Evolutionary conservation across 2,797 vertebrate genomes (phyloP).

Genomic region (Trichosurus vulpecula): DNA sequence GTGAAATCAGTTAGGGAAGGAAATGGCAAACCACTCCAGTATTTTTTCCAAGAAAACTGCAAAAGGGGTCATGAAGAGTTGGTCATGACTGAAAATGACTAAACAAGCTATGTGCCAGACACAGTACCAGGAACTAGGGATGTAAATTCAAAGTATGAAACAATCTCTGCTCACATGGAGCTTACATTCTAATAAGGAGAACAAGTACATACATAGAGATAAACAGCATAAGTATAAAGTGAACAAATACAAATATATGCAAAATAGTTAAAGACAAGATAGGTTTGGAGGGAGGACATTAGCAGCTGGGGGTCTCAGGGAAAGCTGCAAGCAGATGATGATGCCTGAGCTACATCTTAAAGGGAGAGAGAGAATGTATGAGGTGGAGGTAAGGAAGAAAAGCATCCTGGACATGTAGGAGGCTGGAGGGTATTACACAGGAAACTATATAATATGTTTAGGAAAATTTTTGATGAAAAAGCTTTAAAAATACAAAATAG

Average conservation of each 20-base stretch:
- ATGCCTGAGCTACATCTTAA: background rate
- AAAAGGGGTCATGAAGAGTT: background rate
- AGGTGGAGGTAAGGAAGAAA: background rate
- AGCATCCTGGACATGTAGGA: background rate
- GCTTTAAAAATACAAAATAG: background rate
- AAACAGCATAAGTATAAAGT: background rate
- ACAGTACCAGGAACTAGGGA: background rate
- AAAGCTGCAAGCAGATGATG: background rate
- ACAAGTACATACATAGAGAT: no score
- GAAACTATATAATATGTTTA: background rate
- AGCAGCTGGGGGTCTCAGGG: background rate
- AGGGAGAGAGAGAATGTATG: background rate
- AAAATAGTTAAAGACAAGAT: background rate
- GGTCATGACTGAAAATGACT: background rate
- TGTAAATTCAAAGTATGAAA: background rate
- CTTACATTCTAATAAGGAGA: background rate
- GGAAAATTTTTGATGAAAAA: background rate
- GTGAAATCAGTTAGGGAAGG: background rate
- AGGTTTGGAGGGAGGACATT: background rate
- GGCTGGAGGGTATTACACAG: background rate
- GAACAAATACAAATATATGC: background rate
- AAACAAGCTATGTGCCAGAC: background rate
- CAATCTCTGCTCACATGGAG: background rate
- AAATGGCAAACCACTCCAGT: background rate
- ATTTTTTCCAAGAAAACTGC: background rate